Evolutionary conservation across 2,888 invertebrate species (phyloP).

Genomic region (Metallyticus violacea): DNA sequence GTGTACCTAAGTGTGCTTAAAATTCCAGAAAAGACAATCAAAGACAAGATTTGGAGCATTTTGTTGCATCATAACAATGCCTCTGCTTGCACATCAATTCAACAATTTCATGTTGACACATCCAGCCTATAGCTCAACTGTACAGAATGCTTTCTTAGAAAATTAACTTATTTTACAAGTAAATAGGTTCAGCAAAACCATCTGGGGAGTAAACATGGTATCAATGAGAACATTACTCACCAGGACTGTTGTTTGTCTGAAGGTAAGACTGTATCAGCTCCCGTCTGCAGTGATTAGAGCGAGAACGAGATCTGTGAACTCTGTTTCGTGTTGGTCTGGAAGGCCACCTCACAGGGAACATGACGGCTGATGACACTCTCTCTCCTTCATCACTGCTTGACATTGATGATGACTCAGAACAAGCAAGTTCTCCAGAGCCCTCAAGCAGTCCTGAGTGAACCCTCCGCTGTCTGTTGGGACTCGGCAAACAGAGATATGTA

Average conservation of each 20-base stretch:
- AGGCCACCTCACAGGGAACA: conserved; percentile 25
- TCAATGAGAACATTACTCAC: no score
- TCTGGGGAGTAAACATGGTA: no score
- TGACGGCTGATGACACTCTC: not conserved
- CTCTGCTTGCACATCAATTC: no score
- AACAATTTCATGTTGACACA: no score
- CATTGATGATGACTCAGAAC: conserved; percentile 26
- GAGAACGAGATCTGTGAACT: not conserved
- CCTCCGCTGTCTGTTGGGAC: not conserved
- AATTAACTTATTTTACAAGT: no score
- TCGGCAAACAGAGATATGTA: conserved; percentile 19
- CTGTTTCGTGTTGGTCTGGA: not conserved
- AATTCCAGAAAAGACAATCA: no score
- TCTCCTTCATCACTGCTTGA: conserved; percentile 16
- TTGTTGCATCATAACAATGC: no score
- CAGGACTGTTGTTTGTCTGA: not conserved
- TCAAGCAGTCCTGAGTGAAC: conserved; percentile 7
- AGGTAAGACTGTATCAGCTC: not conserved
- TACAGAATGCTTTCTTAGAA: no score
- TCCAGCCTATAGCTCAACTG: no score
- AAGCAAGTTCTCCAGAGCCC: conserved; percentile 27
- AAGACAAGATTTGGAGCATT: no score
- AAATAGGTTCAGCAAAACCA: no score
- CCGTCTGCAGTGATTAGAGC: not conserved
- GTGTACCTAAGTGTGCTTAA: no score